These are phyloP conservation scores for Cephalopachus bancanus DNA, from an alignment of 2,797 vertebrate genomes.

Conservation along the genomic window DNA sequence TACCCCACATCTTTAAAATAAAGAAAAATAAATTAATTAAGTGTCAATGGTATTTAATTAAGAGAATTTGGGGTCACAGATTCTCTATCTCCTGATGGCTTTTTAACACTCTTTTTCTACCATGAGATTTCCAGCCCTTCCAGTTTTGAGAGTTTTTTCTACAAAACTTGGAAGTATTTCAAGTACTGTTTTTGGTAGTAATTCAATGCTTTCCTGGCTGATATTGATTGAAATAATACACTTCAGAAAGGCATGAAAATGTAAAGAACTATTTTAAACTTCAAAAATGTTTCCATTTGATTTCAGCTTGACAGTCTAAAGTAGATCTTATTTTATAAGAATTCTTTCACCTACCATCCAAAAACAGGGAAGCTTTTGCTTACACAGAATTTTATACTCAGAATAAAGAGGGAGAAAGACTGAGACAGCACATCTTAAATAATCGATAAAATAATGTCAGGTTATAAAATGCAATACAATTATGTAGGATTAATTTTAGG, in stretches of 20 bases:
- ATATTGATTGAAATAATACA: slow-evolving; percentile 81
- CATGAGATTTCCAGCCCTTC: slow-evolving; percentile 58
- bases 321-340: slow-evolving; percentile 68
- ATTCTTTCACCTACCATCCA: slow-evolving; percentile 66
- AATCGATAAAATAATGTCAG: neutral
- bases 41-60: slow-evolving; percentile 23
- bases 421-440: slow-evolving; percentile 34
- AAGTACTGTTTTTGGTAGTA: slow-evolving; percentile 76
- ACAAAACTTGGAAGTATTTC: slow-evolving; percentile 67
- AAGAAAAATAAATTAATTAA: neutral
- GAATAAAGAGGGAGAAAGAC: slow-evolving; percentile 42
- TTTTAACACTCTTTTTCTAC: slow-evolving; percentile 19
- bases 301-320: slow-evolving; percentile 75
- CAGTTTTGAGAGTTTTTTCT: neutral
- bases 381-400: slow-evolving; percentile 43
- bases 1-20: too few relatives aligned
- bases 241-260: slow-evolving; percentile 82
- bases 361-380: slow-evolving; percentile 66
- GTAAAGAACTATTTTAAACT: slow-evolving; percentile 83
- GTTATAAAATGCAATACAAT: neutral
- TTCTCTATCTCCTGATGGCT: slow-evolving; percentile 13
- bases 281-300: slow-evolving; percentile 78
- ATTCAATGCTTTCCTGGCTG: slow-evolving; percentile 78
- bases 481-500: neutral
- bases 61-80: neutral